Conservation (phyloP, 2,797 vertebrate species). For the Diplodus sargus region DNA sequence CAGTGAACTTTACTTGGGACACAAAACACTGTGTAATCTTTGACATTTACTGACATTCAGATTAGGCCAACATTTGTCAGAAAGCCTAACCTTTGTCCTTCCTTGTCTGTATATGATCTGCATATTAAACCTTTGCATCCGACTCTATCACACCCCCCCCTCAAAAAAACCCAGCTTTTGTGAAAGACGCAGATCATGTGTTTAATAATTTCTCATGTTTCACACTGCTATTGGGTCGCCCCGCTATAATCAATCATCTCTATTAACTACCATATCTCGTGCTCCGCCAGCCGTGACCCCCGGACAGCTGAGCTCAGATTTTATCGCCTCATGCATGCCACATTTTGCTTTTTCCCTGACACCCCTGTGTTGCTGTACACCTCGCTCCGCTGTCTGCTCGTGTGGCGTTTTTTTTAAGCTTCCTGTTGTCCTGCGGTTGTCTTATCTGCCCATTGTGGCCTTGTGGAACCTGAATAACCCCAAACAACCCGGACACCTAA, state of each 20-base stretch:
- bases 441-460: conserved; percentile 72
- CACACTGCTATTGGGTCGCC: conserved; percentile 58
- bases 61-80: conserved; percentile 75
- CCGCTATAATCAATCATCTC: conserved; percentile 82
- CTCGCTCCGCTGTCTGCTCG: conserved; percentile 58
- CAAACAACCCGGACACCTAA: conserved; percentile 45
- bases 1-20: conserved; percentile 68
- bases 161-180: conserved; percentile 43
- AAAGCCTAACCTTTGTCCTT: conserved; percentile 75
- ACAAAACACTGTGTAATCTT: conserved; percentile 62
- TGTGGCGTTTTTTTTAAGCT: conserved; percentile 53
- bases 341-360: conserved; percentile 73
- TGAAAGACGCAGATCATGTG: conserved; percentile 68
- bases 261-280: conserved; percentile 80
- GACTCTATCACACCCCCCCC: conserved; percentile 28
- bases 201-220: conserved; percentile 77
- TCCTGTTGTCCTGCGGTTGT: conserved; percentile 64
- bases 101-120: conserved; percentile 63
- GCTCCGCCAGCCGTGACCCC: conserved; percentile 79
- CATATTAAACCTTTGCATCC: conserved; percentile 63
- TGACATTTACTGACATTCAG: conserved; percentile 77
- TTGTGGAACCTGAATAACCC: conserved; percentile 55
- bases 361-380: conserved; percentile 59
- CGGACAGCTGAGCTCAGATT: conserved; percentile 82
- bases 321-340: conserved; percentile 72